Conservation (phyloP, 1,140 invertebrate species). For the Drosophila ercepeae region DNA sequence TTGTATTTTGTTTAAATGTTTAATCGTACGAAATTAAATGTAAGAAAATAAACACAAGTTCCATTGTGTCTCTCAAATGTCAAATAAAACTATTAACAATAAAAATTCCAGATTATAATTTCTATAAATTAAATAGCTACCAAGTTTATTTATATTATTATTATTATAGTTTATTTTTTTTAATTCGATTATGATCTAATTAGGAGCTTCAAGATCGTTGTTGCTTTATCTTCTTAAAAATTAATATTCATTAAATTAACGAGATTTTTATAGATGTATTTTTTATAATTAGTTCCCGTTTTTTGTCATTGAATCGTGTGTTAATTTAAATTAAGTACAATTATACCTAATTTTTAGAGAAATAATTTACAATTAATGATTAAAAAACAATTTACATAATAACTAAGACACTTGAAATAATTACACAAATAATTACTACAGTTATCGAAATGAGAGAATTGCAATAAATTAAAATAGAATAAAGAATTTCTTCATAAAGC, state of each 20-base stretch:
- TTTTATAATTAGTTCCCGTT: constrained; percentile 27
- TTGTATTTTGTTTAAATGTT: constrained; percentile 44
- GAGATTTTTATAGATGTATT: constrained; percentile 64
- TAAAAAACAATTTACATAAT: constrained; percentile 75
- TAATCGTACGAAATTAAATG: constrained; percentile 56
- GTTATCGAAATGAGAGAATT: constrained; percentile 51
- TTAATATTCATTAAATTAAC: constrained; percentile 67
- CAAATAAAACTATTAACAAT: constrained; percentile 64
- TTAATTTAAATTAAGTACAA: constrained; percentile 76
- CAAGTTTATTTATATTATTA: constrained; percentile 54
- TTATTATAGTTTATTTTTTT: constrained; percentile 47
- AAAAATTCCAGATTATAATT: constrained; percentile 43
- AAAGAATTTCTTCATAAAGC: constrained; percentile 61
- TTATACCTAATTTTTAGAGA: constrained; percentile 73
- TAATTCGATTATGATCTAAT: constrained; percentile 72
- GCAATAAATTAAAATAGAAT: constrained; percentile 67
- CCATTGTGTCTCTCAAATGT: constrained; percentile 15
- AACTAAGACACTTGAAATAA: constrained; percentile 63
- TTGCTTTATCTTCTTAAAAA: constrained; percentile 75
- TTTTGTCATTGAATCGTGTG: constrained; percentile 62
- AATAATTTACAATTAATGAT: constrained; percentile 76
- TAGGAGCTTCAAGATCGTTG: constrained; percentile 82
- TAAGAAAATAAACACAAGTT: constrained; percentile 50
- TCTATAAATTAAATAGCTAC: constrained; percentile 65
- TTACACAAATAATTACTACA: constrained; percentile 40